Evolutionary conservation across 2,797 vertebrate genomes (phyloP), one percentile per base, ranked within the genome.

Genomic region (Rhinatrema bivittatum): DNA sequence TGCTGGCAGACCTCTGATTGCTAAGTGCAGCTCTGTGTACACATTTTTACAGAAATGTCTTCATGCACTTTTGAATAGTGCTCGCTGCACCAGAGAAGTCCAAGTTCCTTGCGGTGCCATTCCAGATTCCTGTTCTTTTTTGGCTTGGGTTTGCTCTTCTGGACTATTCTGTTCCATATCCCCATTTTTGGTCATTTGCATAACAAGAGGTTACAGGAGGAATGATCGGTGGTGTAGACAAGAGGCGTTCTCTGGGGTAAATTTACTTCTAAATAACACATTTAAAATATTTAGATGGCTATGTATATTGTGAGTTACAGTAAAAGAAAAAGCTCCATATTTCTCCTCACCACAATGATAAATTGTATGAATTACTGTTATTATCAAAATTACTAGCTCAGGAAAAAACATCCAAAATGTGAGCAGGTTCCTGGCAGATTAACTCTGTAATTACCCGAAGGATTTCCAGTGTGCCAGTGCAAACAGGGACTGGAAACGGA

Each of bases 321-420:
- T 31, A 49, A 58, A 57, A 54, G 53, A 61, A 60, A 48, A 38
- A 46, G 30, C 7, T 31, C 38, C 46, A 29, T 73, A 54, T 41
- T 79, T 77, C 62, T 48, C n/a, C n/a, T n/a, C 80, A 56, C 70
- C 72, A 56, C 65, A 56, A 65, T 50, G 75, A 78, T 54, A 72
- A 65, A 64, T 35, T 39, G 54, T 33, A 18, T 44, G 60, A 77
- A 80, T 67, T 71, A 74, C 72, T 77, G 45, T 79, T 74, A 79
- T 83, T 79, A 78, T 56, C 6, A 4, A 79, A 81, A 83, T 78
- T 80, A 69, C 75, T 43, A 60, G 64, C 56, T 74, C 23, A 37
- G 36, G 50, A 28, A 27, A 53, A 62, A 68, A 65, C 51, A 44
- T 36, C 60, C 64, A 39, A n/a, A 54, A 56, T 36, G 39, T 36